A percentile compares a stretch with the other conserved stretches of the same genome.
Evolutionary conservation across 2,888 invertebrate species (phyloP).

Genomic region (Euplagia quadripunctaria): DNA sequence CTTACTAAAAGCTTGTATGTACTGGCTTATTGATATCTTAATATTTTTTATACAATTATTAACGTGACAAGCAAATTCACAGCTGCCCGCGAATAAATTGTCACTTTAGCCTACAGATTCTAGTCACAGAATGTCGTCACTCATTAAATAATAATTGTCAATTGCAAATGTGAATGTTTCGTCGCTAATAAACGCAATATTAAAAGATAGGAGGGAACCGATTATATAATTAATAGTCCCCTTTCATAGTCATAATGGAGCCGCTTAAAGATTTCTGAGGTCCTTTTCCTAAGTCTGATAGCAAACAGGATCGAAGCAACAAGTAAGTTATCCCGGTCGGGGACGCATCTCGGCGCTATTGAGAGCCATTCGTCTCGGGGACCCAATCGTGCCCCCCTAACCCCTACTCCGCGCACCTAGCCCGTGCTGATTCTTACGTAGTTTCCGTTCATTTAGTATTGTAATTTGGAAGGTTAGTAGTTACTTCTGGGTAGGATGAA

Average conservation of each 20-base stretch:
- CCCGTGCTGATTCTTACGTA: constrained; percentile 43
- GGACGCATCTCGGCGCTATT: constrained; percentile 74
- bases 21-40: too few relatives aligned
- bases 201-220: constrained; percentile 6
- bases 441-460: constrained; percentile 18
- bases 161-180: too few relatives aligned
- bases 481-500: neutral
- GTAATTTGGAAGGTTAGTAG: neutral
- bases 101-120: too few relatives aligned
- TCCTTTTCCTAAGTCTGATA: constrained; percentile 52
- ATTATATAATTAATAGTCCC: constrained; percentile 26
- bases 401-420: constrained; percentile 29
- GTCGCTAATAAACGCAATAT: neutral
- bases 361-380: constrained; percentile 75
- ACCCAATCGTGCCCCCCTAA: constrained; percentile 54
- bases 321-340: constrained; percentile 77
- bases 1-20: too few relatives aligned
- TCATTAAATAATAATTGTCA: too few relatives aligned
- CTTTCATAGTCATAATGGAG: constrained; percentile 34
- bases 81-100: too few relatives aligned
- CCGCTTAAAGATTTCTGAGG: constrained; percentile 49
- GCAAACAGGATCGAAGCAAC: constrained; percentile 74
- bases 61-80: too few relatives aligned
- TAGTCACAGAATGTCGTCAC: too few relatives aligned
- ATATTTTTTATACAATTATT: too few relatives aligned